Conservation (phyloP, 2,113 vertebrate species). For the Cyanoliseus patagonus region DNA sequence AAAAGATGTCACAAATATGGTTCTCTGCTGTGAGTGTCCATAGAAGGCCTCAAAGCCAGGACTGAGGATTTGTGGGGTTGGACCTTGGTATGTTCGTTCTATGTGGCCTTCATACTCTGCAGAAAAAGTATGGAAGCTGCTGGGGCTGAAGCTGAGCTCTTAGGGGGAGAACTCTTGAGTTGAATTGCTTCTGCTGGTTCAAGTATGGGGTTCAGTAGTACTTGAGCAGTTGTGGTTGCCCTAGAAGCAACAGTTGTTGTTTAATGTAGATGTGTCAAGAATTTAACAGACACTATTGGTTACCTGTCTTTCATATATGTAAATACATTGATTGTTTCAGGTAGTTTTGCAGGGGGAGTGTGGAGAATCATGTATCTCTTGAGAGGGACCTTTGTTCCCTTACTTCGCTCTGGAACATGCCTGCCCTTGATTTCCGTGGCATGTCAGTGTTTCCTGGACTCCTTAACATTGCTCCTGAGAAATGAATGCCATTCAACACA, state of each 20-base stretch:
- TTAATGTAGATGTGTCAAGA: neutral
- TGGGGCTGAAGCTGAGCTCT: neutral
- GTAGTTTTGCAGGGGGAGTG: neutral
- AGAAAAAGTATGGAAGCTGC: neutral
- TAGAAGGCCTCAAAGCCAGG: neutral
- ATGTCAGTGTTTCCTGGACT: neutral
- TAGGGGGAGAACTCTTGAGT: neutral
- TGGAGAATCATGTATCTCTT: neutral
- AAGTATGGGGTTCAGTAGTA: neutral
- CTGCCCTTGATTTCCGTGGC: neutral
- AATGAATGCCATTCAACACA: neutral
- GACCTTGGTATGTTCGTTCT: neutral
- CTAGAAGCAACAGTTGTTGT: neutral
- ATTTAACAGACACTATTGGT: neutral
- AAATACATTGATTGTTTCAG: neutral
- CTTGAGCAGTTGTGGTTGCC: accelerated
- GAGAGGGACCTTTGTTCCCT: neutral
- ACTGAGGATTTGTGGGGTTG: neutral
- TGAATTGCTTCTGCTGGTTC: neutral
- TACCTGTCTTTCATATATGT: neutral
- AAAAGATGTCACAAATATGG: neutral
- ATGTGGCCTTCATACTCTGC: neutral
- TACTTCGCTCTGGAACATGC: neutral
- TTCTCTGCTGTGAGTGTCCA: neutral
- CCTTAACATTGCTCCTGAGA: neutral